phyloP scores from a whole-genome alignment of 2,888 invertebrate species.

The Hydroisotoma schaefferi region DNA sequence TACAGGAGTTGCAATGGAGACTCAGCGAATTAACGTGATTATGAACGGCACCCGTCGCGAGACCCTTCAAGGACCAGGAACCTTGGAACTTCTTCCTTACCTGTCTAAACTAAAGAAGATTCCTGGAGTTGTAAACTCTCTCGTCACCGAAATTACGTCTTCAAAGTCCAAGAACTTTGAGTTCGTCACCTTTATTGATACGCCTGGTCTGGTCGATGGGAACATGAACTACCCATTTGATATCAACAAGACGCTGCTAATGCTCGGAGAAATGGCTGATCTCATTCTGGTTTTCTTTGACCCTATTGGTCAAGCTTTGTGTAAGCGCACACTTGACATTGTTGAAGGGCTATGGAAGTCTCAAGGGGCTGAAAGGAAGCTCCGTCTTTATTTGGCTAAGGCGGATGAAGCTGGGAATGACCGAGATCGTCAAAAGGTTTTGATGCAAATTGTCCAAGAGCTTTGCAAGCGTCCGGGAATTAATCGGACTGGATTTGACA shows the following conservation, averaged over 20 bases:
- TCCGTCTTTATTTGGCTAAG: slow-evolving; percentile 59
- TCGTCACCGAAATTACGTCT: slow-evolving; percentile 58
- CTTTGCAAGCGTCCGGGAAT: slow-evolving; percentile 59
- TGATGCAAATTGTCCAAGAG: slow-evolving; percentile 62
- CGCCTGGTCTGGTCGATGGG: slow-evolving; percentile 61
- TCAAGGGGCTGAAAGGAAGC: slow-evolving; percentile 56
- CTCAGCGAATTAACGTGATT: slow-evolving; percentile 59
- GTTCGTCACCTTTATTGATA: slow-evolving; percentile 60
- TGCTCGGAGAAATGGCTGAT: slow-evolving; percentile 58
- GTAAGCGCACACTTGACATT: slow-evolving; percentile 58
- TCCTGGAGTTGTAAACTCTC: slow-evolving; percentile 58
- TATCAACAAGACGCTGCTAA: slow-evolving; percentile 58
- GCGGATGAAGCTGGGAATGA: slow-evolving; percentile 61
- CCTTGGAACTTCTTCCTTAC: slow-evolving; percentile 58
- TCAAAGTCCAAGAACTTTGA: slow-evolving; percentile 59
- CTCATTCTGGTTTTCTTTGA: slow-evolving; percentile 61
- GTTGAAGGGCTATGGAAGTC: slow-evolving; percentile 57
- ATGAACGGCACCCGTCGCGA: slow-evolving; percentile 59
- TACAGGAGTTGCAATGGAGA: slow-evolving; percentile 62
- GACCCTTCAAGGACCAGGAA: slow-evolving; percentile 58
- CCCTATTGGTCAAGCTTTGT: slow-evolving; percentile 60
- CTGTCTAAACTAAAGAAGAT: slow-evolving; percentile 56
- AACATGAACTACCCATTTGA: slow-evolving; percentile 62
- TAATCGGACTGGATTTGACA: slow-evolving; percentile 59
- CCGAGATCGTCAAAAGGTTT: slow-evolving; percentile 59